Evolutionary conservation across 2,888 invertebrate genomes (phyloP), one percentile per base, ranked within the genome.

Genomic region (Altica lythri): DNA sequence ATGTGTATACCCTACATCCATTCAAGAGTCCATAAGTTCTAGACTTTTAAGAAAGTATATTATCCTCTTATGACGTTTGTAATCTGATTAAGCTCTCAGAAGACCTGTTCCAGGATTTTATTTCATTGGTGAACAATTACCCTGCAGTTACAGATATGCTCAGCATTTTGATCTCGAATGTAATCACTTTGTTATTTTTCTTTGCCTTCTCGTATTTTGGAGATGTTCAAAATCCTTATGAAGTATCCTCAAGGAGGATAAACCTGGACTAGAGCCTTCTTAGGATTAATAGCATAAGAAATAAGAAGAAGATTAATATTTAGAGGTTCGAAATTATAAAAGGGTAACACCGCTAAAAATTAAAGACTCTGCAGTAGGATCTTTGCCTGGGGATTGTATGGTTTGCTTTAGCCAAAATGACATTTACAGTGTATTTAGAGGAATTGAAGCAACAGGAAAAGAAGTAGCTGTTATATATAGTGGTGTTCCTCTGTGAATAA

Each of bases 401-500:
- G 99, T 99, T 25, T 99, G 98, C 78, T 99, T 99, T 78, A 95
- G 88, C 78, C 97, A 97, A 80, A 90, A 91, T 72, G 95, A 96
- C 75, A 95, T 99, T 73, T 98, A 95, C 77, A 83, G 86, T 63
- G 90, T 96, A 58, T 92, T 94, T 44, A 82, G 90, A 63, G 84
- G 86, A 67, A 86, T 90, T 62, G 90, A 90, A 79, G 82, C 85
- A 67, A 81, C 85, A 53, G 93, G 94, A 0, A 86, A 86, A 69
- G 91, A 95, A 80, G 93, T 92, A 18, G 97, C 98, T 52, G 96
- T 99, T 2, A 98, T 99, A 73, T 99, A 99, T 77, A 99, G 99
- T n/a, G 92, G 95, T 51, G 78, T 99, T 40, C 99, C 99, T 1
- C 98, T 99, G 0, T 95, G 94, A 1, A 96, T 98, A 0, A 99